These are phyloP conservation scores for Sterna hirundo DNA, from an alignment of 2,113 vertebrate genomes.

Conservation along the genomic window DNA sequence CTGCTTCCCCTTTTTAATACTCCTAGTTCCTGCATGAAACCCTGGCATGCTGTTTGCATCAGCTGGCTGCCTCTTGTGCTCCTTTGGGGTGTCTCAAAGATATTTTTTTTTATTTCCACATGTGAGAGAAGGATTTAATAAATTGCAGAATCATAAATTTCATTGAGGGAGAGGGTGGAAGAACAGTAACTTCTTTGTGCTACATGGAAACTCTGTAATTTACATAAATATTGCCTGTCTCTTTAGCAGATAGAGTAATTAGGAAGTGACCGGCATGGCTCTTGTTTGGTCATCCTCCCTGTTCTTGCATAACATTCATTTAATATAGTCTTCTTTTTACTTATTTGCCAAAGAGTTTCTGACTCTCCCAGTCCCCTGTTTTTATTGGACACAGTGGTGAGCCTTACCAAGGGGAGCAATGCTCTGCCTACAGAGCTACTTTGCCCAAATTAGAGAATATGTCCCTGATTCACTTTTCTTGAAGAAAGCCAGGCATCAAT, in stretches of 20 bases:
- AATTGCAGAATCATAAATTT: constrained; percentile 65
- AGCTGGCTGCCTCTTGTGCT: constrained; percentile 38
- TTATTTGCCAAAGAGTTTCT: background rate
- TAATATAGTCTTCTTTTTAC: background rate
- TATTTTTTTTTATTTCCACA: constrained; percentile 38
- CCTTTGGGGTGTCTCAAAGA: background rate
- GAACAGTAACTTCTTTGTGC: constrained; percentile 32
- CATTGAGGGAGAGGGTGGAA: background rate
- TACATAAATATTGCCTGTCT: constrained; percentile 45
- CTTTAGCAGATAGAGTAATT: constrained; percentile 28
- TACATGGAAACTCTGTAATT: constrained; percentile 18
- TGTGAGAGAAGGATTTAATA: constrained; percentile 65
- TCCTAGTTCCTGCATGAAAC: constrained; percentile 13
- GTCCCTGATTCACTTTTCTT: background rate
- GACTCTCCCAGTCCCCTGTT: background rate
- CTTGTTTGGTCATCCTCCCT: background rate
- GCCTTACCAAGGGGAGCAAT: background rate
- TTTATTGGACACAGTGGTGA: background rate
- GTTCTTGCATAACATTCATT: background rate
- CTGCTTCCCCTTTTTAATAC: constrained; percentile 14
- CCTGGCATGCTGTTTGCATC: constrained; percentile 3
- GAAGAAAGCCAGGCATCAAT: background rate
- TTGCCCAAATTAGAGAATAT: background rate
- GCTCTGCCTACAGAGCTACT: background rate
- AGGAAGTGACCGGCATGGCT: background rate